These are phyloP conservation scores for human DNA, from an alignment of 2,113 vertebrate genomes.

Conservation along the genomic window DNA sequence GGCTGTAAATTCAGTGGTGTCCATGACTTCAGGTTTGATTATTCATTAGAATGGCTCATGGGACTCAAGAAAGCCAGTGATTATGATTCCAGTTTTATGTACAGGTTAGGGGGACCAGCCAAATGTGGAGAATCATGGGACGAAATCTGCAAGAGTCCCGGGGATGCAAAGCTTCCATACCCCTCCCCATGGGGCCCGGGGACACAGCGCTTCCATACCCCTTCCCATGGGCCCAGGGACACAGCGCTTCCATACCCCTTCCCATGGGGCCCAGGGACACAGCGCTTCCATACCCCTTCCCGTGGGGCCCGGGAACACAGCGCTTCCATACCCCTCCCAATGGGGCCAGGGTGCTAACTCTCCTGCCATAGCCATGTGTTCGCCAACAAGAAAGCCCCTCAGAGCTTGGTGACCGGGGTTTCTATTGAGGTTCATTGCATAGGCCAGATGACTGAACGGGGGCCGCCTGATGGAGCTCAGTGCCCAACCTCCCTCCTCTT, in stretches of 20 bases:
- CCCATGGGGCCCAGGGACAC: rapidly evolving
- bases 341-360: no score
- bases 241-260: rapidly evolving
- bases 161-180: no score
- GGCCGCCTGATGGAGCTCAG: rapidly evolving
- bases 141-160: neutral
- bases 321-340: neutral
- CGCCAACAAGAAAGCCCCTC: neutral
- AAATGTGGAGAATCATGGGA: no score
- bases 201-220: rapidly evolving
- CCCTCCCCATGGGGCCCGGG: neutral
- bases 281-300: rapidly evolving
- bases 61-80: neutral
- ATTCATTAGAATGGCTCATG: neutral
- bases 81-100: neutral
- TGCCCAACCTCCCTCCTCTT: neutral
- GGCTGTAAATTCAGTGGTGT: rapidly evolving
- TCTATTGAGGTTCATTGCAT: rapidly evolving
- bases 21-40: rapidly evolving
- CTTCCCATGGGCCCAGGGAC: rapidly evolving
- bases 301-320: no score
- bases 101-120: neutral
- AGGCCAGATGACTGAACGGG: rapidly evolving
- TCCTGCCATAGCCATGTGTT: neutral
- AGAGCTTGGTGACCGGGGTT: rapidly evolving